These are phyloP conservation scores for Dolichotis patagonum DNA, from an alignment of 2,113 vertebrate species.

Conservation along the genomic window DNA sequence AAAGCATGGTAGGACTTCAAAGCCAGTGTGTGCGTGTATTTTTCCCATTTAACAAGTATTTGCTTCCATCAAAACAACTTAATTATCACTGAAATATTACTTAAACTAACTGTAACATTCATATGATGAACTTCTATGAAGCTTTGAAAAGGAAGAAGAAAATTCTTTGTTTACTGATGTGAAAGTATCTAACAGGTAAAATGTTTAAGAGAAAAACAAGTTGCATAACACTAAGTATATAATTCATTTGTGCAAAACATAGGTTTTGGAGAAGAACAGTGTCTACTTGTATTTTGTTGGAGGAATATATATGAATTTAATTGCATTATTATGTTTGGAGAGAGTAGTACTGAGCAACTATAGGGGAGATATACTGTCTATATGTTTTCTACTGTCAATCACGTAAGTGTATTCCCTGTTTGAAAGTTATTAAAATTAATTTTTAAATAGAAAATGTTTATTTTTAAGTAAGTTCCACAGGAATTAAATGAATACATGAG, in stretches of 20 bases:
- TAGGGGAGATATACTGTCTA: background rate
- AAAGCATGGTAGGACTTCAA: too few species aligned
- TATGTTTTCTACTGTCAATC: background rate
- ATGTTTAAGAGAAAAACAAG: background rate
- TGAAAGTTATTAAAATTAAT: background rate
- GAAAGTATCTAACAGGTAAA: background rate
- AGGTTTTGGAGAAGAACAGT: background rate
- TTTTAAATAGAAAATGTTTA: background rate
- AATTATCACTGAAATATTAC: background rate
- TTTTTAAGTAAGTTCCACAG: background rate
- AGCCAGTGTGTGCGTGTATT: background rate
- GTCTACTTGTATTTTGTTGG: background rate
- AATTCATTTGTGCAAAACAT: background rate
- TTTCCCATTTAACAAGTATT: constrained; percentile 27
- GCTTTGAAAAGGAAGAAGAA: background rate
- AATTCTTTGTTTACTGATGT: background rate
- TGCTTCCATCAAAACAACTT: constrained; percentile 10
- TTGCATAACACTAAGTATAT: background rate
- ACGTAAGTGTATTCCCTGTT: background rate
- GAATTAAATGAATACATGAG: background rate
- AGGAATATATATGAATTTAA: background rate
- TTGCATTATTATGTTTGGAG: background rate
- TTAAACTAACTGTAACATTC: background rate
- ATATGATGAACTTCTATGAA: background rate
- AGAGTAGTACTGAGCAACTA: background rate